phyloP scores from a whole-genome alignment of 2,113 vertebrate genomes.

The Dasyprocta punctata region DNA sequence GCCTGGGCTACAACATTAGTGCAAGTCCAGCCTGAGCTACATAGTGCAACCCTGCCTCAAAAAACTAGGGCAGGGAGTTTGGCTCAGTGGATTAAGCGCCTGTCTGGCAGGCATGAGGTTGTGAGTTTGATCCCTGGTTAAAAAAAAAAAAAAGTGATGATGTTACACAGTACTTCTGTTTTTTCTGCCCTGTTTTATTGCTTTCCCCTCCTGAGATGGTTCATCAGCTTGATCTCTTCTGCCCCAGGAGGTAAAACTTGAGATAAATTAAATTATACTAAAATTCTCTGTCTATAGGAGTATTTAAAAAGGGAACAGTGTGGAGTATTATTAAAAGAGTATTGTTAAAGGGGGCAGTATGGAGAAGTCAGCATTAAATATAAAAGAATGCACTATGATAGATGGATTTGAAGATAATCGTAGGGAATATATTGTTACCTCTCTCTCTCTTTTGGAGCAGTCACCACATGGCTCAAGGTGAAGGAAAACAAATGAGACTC shows the following conservation, averaged over 20 bases:
- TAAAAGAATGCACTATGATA: neutral
- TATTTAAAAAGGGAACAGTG: neutral
- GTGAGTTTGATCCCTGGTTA: no score
- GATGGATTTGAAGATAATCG: neutral
- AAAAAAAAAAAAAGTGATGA: neutral
- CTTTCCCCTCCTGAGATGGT: neutral
- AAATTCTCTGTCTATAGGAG: neutral
- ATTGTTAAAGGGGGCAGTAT: neutral
- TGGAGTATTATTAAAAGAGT: neutral
- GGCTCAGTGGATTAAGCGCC: no score
- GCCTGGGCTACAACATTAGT: no score
- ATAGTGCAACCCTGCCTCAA: no score
- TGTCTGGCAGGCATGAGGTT: no score
- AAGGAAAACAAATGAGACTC: neutral
- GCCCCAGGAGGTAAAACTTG: neutral
- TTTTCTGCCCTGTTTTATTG: neutral
- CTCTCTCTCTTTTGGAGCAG: neutral
- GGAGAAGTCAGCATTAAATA: neutral
- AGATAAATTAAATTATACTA: neutral
- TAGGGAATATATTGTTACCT: neutral
- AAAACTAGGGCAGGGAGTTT: no score
- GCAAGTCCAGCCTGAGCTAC: no score
- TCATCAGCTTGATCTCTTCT: constrained; percentile 12
- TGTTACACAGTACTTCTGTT: neutral
- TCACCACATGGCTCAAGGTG: neutral